These are phyloP conservation scores for Drosophila persimilis DNA, from an alignment of 1,140 invertebrate genomes.

Conservation along the genomic window DNA sequence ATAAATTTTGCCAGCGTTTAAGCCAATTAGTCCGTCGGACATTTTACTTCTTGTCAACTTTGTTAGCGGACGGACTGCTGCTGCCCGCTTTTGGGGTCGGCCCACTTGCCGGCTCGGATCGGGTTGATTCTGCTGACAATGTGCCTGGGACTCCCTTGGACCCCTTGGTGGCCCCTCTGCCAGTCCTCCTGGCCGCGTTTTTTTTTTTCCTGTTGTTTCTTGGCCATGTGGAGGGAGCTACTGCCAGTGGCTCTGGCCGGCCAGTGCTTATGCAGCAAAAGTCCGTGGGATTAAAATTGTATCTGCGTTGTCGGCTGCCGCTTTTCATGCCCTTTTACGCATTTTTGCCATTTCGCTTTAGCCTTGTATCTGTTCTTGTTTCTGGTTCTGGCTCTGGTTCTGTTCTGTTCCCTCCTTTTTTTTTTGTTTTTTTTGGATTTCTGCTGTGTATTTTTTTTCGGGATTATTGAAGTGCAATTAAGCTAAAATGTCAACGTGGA, in stretches of 20 bases:
- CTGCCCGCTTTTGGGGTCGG: constrained; percentile 67
- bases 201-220: constrained; percentile 17
- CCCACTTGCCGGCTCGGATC: constrained; percentile 55
- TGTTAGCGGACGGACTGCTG: constrained; percentile 64
- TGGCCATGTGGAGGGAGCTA: constrained; percentile 4
- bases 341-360: constrained; percentile 74
- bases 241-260: constrained; percentile 14
- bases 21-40: constrained; percentile 83
- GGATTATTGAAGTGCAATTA: constrained; percentile 83
- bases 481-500: constrained; percentile 81
- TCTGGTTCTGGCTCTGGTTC: neutral
- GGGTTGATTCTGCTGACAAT: constrained; percentile 65
- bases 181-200: constrained; percentile 5
- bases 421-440: constrained; percentile 18
- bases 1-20: constrained; percentile 83
- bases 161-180: constrained; percentile 3
- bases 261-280: constrained; percentile 78
- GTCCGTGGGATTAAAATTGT: constrained; percentile 81
- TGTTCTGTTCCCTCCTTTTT: constrained; percentile 9
- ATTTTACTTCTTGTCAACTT: constrained; percentile 83
- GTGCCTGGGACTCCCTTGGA: constrained; percentile 39
- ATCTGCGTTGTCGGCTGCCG: constrained; percentile 67
- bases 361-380: constrained; percentile 47
- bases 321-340: constrained; percentile 82
- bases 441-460: constrained; percentile 68